phyloP scores from a whole-genome alignment of 2,113 vertebrate species.

The Indicator maculatus region DNA sequence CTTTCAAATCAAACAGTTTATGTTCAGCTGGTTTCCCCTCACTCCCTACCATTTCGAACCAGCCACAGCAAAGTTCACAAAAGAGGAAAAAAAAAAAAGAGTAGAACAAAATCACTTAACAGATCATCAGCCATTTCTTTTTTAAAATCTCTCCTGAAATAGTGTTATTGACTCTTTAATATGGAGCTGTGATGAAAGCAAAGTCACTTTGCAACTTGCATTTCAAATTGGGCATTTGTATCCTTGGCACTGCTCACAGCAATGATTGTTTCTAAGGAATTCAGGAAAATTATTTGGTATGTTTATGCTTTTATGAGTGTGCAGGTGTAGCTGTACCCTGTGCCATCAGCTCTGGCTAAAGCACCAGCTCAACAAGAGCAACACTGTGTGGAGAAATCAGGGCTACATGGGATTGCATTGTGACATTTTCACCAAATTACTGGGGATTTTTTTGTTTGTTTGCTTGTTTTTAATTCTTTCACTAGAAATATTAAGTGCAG shows the following conservation, averaged over 20 bases:
- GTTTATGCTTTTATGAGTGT: not conserved
- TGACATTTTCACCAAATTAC: not conserved
- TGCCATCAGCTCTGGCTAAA: not conserved
- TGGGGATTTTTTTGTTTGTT: not conserved
- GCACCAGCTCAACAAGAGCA: not conserved
- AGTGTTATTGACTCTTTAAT: not conserved
- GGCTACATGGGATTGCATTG: not conserved
- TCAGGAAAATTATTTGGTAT: not conserved
- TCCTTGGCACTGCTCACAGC: not conserved
- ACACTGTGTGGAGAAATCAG: not conserved
- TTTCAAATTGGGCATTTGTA: not conserved
- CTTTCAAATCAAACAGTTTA: conserved; percentile 36
- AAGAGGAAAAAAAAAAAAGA: not conserved
- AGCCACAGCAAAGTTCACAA: not conserved
- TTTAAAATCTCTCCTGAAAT: not conserved
- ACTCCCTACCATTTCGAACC: not conserved
- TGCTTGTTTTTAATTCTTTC: not conserved
- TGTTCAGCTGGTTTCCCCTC: not conserved
- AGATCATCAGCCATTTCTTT: not conserved
- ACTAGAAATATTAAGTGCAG: conserved; percentile 14
- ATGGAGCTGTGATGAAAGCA: not conserved
- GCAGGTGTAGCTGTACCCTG: not conserved
- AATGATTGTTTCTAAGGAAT: not conserved
- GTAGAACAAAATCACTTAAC: not conserved
- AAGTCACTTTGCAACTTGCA: not conserved